Evolutionary conservation across 2,888 invertebrate genomes (phyloP), one percentile per base, ranked within the genome.

Genomic region (Gymnoscelis rufifasciata): DNA sequence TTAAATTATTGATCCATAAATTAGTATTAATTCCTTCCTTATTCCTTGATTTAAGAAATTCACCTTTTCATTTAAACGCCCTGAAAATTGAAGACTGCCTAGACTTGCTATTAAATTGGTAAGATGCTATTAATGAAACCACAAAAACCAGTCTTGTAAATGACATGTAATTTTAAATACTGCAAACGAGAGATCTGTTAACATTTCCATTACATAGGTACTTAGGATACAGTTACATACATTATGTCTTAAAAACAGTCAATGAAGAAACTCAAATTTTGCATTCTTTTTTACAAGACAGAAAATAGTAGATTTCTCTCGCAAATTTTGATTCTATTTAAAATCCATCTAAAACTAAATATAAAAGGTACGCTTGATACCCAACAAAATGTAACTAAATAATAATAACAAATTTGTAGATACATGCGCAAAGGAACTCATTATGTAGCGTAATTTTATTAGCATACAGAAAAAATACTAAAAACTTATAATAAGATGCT

Each of bases 131-230:
- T n/a, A 46, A 93, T 89, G 92, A 94, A 79, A 91, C 93, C 50
- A 71, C 56, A 50, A 60, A 33, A 72, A 71, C 76, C 80, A 81
- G 80, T 84, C 82, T 83, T 86, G 81, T 83, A 86, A 87, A 87
- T 83, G 81, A 86, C 84, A 76, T 86, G 77, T 87, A 83, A 84
- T 87, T 83, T 80, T 77, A 81, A 87, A 87, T 84, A 86, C 86
- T 87, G 88, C 79, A 84, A 83, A 84, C 78, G 80, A 86, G 87
- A 87, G 87, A 87, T 88, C 87, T 76, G 74, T 73, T 74, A 75
- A 67, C 68, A 71, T 74, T 74, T 79, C 71, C 70, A 71, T 70
- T 68, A 56, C 33, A 62, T 53, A 59, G 57, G 15, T 37, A 46
- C 15, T 15, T n/a, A 15, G 15, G 31, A 43, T 10, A 36, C 30